Percentiles rank a stretch among this genome's conserved stretches.
phyloP scores from a whole-genome alignment of 2,113 vertebrate species.

The Bettongia penicillata region DNA sequence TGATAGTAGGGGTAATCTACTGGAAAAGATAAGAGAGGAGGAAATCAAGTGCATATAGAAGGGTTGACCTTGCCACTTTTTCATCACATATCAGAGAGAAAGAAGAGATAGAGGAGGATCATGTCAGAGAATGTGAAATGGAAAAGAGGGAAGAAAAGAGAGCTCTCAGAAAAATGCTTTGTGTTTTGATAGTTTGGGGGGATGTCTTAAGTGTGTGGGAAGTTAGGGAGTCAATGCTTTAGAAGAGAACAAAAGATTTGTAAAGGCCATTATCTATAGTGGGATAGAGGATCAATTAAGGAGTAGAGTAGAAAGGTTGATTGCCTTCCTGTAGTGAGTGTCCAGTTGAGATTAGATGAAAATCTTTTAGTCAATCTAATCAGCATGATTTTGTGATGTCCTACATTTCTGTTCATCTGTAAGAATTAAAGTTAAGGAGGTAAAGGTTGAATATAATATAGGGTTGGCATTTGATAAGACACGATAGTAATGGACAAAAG shows the following conservation, averaged over 20 bases:
- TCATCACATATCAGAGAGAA: too few species aligned
- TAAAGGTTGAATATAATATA: not conserved
- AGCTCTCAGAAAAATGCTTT: not conserved
- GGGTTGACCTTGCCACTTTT: too few species aligned
- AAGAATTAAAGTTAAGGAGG: not conserved
- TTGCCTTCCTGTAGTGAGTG: not conserved
- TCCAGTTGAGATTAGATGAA: not conserved
- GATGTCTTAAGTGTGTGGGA: not conserved
- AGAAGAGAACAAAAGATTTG: not conserved
- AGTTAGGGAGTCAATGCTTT: not conserved
- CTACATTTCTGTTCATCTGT: not conserved
- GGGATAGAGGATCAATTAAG: not conserved
- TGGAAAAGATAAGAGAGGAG: too few species aligned
- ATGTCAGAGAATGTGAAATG: not conserved
- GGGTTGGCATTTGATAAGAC: not conserved
- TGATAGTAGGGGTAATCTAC: too few species aligned
- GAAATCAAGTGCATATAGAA: too few species aligned
- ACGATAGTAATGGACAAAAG: not conserved
- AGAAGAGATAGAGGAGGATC: too few species aligned
- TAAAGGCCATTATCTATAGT: not conserved
- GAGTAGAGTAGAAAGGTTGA: not conserved
- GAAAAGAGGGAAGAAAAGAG: not conserved
- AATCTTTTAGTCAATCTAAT: not conserved
- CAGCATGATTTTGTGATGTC: not conserved
- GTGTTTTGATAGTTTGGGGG: not conserved